These are phyloP conservation scores for Dryoscopus gambensis DNA, from an alignment of 2,113 vertebrate species.

Conservation along the genomic window DNA sequence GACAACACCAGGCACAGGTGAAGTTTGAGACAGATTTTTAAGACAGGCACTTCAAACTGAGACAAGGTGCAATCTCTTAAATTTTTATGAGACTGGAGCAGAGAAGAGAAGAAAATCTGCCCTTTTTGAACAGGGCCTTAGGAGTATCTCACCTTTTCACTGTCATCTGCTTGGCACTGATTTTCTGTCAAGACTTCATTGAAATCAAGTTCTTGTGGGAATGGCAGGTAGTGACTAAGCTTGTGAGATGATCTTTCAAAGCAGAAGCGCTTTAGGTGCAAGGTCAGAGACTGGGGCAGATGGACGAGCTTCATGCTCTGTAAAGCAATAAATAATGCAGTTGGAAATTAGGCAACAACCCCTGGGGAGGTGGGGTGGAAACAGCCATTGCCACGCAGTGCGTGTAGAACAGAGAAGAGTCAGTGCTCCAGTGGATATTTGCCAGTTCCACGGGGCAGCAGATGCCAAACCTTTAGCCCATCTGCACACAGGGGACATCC, in stretches of 20 bases:
- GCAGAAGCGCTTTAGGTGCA: constrained; percentile 72
- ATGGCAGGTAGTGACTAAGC: constrained; percentile 56
- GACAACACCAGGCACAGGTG: not conserved
- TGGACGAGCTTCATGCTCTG: constrained; percentile 59
- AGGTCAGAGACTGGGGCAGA: constrained; percentile 68
- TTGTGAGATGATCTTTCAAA: constrained; percentile 16
- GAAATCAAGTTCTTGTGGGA: constrained; percentile 69
- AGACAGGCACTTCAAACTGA: not conserved
- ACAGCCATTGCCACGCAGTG: not conserved
- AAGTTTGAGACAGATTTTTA: not conserved
- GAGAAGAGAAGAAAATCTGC: not conserved
- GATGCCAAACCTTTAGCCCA: not conserved
- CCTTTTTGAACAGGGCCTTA: not conserved
- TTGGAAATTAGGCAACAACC: not conserved
- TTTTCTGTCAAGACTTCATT: constrained; percentile 22
- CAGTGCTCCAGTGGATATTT: not conserved
- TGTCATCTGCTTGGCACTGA: not conserved
- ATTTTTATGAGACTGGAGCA: not conserved
- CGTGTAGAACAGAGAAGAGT: not conserved
- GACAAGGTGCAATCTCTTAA: not conserved
- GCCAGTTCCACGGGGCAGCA: not conserved
- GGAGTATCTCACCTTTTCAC: constrained; percentile 50
- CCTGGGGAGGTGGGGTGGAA: not conserved
- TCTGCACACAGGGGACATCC: not conserved
- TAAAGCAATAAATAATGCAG: not conserved